phyloP scores from a whole-genome alignment of 1,140 invertebrate genomes.

The Drosophila santomea region DNA sequence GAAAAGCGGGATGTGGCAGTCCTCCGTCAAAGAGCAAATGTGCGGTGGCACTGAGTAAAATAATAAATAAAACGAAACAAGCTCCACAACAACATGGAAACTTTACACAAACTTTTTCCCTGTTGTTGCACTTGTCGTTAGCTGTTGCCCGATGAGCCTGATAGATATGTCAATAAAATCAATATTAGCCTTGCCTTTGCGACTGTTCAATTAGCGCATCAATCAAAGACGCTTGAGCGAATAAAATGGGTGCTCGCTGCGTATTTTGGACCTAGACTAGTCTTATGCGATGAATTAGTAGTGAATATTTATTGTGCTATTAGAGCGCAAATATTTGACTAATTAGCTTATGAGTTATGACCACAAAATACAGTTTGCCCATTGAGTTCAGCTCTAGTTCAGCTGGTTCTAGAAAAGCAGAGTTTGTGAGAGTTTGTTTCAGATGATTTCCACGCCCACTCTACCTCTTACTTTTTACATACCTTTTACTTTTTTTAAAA shows the following conservation, averaged over 20 bases:
- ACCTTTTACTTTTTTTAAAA: too few species aligned
- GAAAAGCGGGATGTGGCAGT: conserved; percentile 14
- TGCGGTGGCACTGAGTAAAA: conserved; percentile 44
- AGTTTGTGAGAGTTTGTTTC: too few species aligned
- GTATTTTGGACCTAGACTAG: conserved; percentile 33
- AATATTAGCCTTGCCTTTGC: conserved; percentile 64
- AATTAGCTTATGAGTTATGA: conserved; percentile 66
- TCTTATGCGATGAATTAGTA: conserved; percentile 36
- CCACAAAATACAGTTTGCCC: conserved; percentile 19
- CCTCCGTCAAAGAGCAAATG: conserved; percentile 46
- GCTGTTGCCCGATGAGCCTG: conserved; percentile 25
- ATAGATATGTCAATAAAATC: conserved; percentile 68
- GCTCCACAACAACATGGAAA: conserved; percentile 48
- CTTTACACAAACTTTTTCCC: conserved; percentile 60
- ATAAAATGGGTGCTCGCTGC: conserved; percentile 36
- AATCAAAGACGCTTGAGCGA: conserved; percentile 52
- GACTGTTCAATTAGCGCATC: conserved; percentile 70
- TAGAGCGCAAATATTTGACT: conserved; percentile 63
- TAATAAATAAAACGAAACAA: conserved; percentile 52
- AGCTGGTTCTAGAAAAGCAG: too few species aligned
- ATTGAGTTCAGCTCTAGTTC: neutral
- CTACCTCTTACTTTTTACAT: too few species aligned
- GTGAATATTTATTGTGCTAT: conserved; percentile 51
- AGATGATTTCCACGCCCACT: too few species aligned
- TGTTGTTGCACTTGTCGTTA: conserved; percentile 16